These are phyloP conservation scores for Oxyura jamaicensis DNA, from an alignment of 2,113 vertebrate genomes.

Conservation along the genomic window DNA sequence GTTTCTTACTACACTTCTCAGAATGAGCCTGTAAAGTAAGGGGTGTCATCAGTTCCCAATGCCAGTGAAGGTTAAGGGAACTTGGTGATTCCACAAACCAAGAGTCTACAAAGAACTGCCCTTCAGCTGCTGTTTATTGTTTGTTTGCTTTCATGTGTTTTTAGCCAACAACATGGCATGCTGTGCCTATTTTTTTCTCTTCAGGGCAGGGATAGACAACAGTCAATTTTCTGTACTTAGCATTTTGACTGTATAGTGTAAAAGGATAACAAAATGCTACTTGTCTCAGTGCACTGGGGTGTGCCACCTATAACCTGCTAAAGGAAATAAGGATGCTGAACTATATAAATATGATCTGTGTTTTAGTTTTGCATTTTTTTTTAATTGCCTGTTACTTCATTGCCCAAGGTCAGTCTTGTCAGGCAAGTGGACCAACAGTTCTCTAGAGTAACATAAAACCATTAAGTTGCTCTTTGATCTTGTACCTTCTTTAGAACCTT, in stretches of 20 bases:
- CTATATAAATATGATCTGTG: constrained; percentile 67
- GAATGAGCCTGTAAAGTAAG: neutral
- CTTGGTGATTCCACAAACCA: neutral
- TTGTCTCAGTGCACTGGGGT: neutral
- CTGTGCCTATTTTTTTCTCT: accelerated
- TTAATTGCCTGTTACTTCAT: constrained; percentile 67
- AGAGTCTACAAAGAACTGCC: neutral
- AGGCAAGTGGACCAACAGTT: constrained; percentile 65
- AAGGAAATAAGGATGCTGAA: constrained; percentile 34
- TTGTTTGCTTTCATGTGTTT: neutral
- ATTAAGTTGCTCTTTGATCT: constrained; percentile 82
- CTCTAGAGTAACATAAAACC: constrained; percentile 79
- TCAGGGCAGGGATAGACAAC: neutral
- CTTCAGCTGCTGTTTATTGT: neutral
- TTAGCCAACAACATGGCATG: neutral
- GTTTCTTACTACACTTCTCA: constrained; percentile 10
- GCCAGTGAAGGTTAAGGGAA: neutral
- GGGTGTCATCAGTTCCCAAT: neutral
- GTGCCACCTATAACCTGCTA: neutral
- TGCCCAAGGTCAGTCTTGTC: constrained; percentile 76
- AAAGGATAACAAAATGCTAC: constrained; percentile 19
- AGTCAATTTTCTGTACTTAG: neutral
- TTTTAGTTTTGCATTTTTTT: constrained; percentile 48
- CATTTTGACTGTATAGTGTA: neutral
- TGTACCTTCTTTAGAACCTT: constrained; percentile 80